A percentile compares a stretch with the other conserved stretches of the same genome.
phyloP scores from a whole-genome alignment of 2,888 invertebrate genomes.

The Microchrysa polita region DNA sequence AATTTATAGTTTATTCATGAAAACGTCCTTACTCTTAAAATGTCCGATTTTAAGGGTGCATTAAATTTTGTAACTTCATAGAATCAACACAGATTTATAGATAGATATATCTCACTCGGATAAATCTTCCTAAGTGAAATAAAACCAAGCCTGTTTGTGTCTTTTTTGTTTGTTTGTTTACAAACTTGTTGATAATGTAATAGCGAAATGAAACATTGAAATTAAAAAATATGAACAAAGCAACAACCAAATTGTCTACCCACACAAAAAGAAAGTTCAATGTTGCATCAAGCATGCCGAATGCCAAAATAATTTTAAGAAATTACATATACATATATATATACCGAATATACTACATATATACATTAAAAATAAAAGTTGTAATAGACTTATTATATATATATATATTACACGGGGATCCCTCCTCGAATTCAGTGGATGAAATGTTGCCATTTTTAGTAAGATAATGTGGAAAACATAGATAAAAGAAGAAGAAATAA shows the following conservation, averaged over 20 bases:
- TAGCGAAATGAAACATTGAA: background rate
- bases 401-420: slow-evolving; percentile 1
- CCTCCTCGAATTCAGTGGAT: slow-evolving; percentile 4
- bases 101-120: no score
- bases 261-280: slow-evolving; percentile 38
- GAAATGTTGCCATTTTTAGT: slow-evolving; percentile 2
- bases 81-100: no score
- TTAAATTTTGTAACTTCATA: no score
- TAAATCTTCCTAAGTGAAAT: no score
- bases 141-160: no score
- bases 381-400: background rate
- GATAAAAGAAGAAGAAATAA: no score
- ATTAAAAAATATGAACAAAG: slow-evolving; percentile 25
- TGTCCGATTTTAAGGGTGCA: no score
- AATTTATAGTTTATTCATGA: no score
- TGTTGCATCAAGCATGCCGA: slow-evolving; percentile 15
- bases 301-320: slow-evolving; percentile 43
- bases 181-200: background rate
- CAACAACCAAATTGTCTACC: slow-evolving; percentile 34
- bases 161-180: slow-evolving; percentile 29
- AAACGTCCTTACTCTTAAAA: no score
- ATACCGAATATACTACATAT: background rate
- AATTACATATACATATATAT: slow-evolving; percentile 5
- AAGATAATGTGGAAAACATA: background rate
- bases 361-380: background rate